Percentiles rank a stretch among this genome's conserved stretches.
Evolutionary conservation across 2,888 invertebrate genomes (phyloP).

Genomic region (Proisotoma minuta): DNA sequence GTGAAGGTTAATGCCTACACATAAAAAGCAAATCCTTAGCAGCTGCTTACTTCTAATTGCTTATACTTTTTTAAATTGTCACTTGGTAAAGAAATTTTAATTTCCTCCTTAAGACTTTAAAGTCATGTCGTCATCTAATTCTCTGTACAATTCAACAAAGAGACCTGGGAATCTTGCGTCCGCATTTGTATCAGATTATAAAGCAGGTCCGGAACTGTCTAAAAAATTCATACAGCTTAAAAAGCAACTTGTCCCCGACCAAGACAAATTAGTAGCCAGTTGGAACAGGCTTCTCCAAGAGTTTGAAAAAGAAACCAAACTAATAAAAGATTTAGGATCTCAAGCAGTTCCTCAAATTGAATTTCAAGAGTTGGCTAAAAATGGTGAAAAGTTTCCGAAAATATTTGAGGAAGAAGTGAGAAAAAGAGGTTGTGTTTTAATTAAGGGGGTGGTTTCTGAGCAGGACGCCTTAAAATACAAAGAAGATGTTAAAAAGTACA

Average conservation of each 20-base stretch:
- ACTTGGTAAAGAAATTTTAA: too few species aligned
- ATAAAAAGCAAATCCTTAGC: too few species aligned
- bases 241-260: background rate
- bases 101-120: too few species aligned
- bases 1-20: too few species aligned
- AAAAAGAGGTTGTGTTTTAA: conserved; percentile 19
- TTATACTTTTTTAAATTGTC: too few species aligned
- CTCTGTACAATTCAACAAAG: conserved; percentile 13
- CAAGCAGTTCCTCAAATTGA: conserved; percentile 15
- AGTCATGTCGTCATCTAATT: too few species aligned
- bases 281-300: conserved; percentile 11
- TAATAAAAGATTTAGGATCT: conserved; percentile 10
- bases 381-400: conserved; percentile 13
- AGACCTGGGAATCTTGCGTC: conserved; percentile 20
- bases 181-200: conserved; percentile 1
- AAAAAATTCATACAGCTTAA: conserved; percentile 10
- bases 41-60: too few species aligned
- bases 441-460: conserved; percentile 12
- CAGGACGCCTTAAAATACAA: conserved; percentile 13
- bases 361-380: conserved; percentile 9
- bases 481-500: conserved; percentile 19
- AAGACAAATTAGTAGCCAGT: background rate
- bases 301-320: conserved; percentile 10
- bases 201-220: conserved; percentile 9
- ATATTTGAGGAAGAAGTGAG: conserved; percentile 7